Conservation (phyloP, 2,888 invertebrate species). For the Himalopsyche anomala region DNA sequence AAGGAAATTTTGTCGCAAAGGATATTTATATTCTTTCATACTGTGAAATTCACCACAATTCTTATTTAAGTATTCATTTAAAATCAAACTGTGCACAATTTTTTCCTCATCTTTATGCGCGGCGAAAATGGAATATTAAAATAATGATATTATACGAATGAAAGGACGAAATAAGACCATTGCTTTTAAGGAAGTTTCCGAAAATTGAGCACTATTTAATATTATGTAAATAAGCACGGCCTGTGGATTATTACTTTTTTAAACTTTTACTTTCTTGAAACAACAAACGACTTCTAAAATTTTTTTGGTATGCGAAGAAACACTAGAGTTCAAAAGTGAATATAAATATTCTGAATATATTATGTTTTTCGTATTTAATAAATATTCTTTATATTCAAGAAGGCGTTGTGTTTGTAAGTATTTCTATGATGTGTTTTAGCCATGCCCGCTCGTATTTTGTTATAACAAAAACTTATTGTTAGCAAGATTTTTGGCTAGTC, state of each 20-base stretch:
- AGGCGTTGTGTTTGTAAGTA: too few species aligned
- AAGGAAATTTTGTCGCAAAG: slow-evolving; percentile 1
- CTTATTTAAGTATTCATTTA: slow-evolving; percentile 30
- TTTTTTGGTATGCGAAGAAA: too few species aligned
- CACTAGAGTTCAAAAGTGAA: too few species aligned
- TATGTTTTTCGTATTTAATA: too few species aligned
- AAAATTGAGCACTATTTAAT: slow-evolving; percentile 6
- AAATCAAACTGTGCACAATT: slow-evolving; percentile 1
- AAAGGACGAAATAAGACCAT: slow-evolving; percentile 22
- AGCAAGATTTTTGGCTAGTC: too few species aligned
- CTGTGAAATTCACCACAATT: slow-evolving; percentile 15
- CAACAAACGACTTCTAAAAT: too few species aligned
- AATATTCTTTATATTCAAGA: too few species aligned
- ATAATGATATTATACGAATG: not conserved
- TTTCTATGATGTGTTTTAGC: too few species aligned
- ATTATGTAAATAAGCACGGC: slow-evolving; percentile 18
- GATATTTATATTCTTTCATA: not conserved
- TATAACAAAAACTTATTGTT: too few species aligned
- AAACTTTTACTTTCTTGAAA: not conserved
- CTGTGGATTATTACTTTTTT: slow-evolving; percentile 7
- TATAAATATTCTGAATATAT: too few species aligned
- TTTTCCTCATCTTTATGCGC: not conserved
- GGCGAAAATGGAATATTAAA: slow-evolving; percentile 9
- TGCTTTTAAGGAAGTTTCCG: slow-evolving; percentile 2
- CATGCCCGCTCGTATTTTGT: too few species aligned